phyloP scores from a whole-genome alignment of 1,140 invertebrate species.

The Lysiphlebus fabarum region DNA sequence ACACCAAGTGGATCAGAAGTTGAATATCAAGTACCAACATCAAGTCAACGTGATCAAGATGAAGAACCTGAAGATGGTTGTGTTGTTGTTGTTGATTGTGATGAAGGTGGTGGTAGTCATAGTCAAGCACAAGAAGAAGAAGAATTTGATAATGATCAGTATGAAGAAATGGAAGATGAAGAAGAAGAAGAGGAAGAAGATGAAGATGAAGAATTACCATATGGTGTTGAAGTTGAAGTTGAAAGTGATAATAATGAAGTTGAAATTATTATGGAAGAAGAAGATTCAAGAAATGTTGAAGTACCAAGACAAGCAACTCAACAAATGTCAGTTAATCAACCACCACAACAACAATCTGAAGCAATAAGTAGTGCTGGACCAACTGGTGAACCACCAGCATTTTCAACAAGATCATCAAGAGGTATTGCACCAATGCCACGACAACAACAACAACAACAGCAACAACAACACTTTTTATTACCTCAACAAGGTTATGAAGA shows the following conservation, averaged over 20 bases:
- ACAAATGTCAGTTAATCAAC: conserved; percentile 38
- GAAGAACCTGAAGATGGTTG: conserved; percentile 75
- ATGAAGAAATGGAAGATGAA: conserved; percentile 58
- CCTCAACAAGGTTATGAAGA: conserved; percentile 62
- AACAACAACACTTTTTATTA: conserved; percentile 51
- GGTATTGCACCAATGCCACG: conserved; percentile 50
- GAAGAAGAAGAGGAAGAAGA: conserved; percentile 59
- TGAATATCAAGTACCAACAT: conserved; percentile 66
- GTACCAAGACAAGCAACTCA: conserved; percentile 57
- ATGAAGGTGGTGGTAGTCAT: conserved; percentile 56
- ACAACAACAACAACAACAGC: conserved; percentile 41
- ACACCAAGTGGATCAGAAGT: conserved; percentile 49
- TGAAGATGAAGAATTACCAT: conserved; percentile 58
- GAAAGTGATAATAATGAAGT: conserved; percentile 59
- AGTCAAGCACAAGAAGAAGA: conserved; percentile 60
- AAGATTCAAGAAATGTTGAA: conserved; percentile 59
- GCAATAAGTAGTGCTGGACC: conserved; percentile 60
- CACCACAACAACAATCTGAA: conserved; percentile 53
- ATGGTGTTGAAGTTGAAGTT: conserved; percentile 54
- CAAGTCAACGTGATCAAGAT: conserved; percentile 76
- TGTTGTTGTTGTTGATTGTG: conserved; percentile 64
- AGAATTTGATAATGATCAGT: conserved; percentile 58
- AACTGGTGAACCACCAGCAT: conserved; percentile 53
- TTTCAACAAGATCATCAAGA: conserved; percentile 46
- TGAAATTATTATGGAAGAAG: conserved; percentile 64